Evolutionary conservation across 1,140 invertebrate genomes (phyloP).

Genomic region (Streblospio benedicti): DNA sequence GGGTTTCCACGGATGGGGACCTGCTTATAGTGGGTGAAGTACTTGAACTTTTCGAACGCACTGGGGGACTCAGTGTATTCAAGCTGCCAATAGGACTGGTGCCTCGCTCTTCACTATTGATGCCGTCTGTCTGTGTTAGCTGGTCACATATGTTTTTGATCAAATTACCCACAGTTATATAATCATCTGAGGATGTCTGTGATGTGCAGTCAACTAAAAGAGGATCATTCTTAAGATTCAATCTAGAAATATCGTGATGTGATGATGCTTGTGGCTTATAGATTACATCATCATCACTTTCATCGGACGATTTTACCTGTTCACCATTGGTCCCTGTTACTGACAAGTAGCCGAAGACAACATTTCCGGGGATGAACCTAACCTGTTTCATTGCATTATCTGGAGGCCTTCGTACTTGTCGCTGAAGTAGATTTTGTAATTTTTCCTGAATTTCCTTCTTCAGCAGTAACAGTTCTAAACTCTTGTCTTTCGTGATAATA

Average conservation of each 20-base stretch:
- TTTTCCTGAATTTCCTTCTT: conserved; percentile 43
- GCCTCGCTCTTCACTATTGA: not conserved
- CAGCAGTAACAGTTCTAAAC: conserved; percentile 43
- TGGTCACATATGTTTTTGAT: not conserved
- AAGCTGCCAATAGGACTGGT: not conserved
- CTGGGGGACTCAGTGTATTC: not conserved
- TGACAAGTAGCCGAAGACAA: conserved; percentile 38
- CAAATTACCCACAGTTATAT: not conserved
- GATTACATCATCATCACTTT: not conserved
- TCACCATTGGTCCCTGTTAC: conserved; percentile 18
- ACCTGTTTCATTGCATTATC: conserved; percentile 26
- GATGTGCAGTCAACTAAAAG: not conserved
- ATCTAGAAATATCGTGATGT: not conserved
- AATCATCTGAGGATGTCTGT: not conserved
- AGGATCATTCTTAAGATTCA: too few species aligned
- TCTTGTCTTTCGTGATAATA: conserved; percentile 40
- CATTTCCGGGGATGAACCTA: conserved; percentile 33
- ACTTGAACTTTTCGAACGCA: not conserved
- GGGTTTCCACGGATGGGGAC: not conserved
- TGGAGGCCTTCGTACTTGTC: not conserved
- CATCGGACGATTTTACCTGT: not conserved
- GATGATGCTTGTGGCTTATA: not conserved
- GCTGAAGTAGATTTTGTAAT: conserved; percentile 20
- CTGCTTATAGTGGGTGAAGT: not conserved
- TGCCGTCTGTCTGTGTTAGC: not conserved